Conservation (phyloP, 53 echinoderm and acorn worm genomes). For the Paracentrotus lividus region DNA sequence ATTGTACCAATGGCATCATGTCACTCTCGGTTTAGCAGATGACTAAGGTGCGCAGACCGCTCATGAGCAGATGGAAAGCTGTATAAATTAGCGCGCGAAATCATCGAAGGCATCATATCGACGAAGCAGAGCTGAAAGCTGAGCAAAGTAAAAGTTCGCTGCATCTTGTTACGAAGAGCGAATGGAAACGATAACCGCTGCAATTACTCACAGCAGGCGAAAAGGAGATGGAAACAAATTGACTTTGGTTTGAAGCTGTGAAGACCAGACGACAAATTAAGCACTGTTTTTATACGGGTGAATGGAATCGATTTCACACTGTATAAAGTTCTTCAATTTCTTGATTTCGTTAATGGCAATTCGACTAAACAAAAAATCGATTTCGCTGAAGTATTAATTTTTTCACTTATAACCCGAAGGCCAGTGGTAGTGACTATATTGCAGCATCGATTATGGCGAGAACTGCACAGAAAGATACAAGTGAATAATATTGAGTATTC, state of each 20-base stretch:
- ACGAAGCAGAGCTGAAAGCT: not conserved
- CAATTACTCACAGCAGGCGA: not conserved
- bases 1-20: not conserved
- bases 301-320: not conserved
- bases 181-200: not conserved
- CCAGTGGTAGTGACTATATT: not conserved
- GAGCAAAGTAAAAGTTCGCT: not conserved
- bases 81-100: constrained; percentile 38
- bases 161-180: not conserved
- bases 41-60: constrained; percentile 15
- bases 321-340: not conserved
- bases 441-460: not conserved
- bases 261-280: not conserved
- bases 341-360: not conserved
- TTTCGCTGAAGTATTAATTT: not conserved
- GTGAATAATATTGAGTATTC: not conserved
- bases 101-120: not conserved
- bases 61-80: not conserved
- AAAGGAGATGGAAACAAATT: not conserved
- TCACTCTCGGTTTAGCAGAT: not conserved
- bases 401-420: not conserved
- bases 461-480: not conserved
- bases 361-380: not conserved
- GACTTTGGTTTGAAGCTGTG: not conserved
- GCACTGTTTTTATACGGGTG: not conserved